Evolutionary conservation across 2,113 vertebrate species (phyloP).

Genomic region (Festucalex cinctus): DNA sequence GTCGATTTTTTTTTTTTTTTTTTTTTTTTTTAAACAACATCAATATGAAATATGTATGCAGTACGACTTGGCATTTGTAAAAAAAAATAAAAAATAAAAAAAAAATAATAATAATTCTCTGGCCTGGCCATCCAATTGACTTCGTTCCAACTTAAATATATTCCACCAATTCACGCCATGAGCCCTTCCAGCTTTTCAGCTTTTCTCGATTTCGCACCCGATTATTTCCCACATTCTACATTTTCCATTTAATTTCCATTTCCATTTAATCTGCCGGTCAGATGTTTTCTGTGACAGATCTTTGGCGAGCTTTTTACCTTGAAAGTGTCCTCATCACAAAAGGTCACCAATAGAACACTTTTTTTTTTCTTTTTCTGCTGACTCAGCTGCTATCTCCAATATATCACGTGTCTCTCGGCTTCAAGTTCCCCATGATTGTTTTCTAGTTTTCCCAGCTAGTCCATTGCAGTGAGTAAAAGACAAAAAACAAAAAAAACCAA

Average conservation of each 20-base stretch:
- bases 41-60: no score
- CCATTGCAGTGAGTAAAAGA: background rate
- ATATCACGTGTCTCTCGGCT: conserved; percentile 2
- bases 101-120: no score
- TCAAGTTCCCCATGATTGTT: background rate
- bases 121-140: no score
- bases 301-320: conserved; percentile 37
- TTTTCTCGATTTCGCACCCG: no score
- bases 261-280: conserved; percentile 14
- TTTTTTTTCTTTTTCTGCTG: conserved; percentile 42
- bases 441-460: background rate
- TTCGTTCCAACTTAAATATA: no score
- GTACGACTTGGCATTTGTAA: no score
- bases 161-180: no score
- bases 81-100: no score
- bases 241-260: no score
- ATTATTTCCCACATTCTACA: no score
- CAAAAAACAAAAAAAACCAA: background rate
- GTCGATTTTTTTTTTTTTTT: background rate
- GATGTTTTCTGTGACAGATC: conserved; percentile 33
- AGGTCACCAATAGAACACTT: conserved; percentile 7
- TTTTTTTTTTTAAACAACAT: no score
- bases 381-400: conserved; percentile 27
- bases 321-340: conserved; percentile 33
- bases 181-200: no score